Evolutionary conservation across 2,113 vertebrate species (phyloP).

Genomic region (Ageneiosus marmoratus): DNA sequence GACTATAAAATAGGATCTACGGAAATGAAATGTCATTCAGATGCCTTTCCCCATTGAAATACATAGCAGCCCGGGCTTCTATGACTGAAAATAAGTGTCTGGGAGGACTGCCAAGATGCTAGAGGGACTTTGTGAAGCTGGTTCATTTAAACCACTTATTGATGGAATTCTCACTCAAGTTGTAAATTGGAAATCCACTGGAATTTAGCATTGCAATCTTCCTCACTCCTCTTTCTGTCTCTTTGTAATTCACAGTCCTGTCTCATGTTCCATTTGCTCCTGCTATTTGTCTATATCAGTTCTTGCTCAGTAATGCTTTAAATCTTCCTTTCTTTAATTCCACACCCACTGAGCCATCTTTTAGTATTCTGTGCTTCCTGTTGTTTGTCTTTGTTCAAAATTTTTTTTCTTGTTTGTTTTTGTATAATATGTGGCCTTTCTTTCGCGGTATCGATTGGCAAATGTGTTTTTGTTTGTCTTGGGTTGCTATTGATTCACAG

Average conservation of each 20-base stretch:
- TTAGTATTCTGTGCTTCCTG: background rate
- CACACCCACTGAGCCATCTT: conserved; percentile 1
- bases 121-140: background rate
- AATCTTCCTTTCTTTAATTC: conserved; percentile 31
- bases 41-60: background rate
- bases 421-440: conserved; percentile 17
- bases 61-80: background rate
- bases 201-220: conserved; percentile 19
- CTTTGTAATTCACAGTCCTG: conserved; percentile 6
- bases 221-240: background rate
- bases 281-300: conserved; percentile 2
- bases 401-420: conserved; percentile 8
- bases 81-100: background rate
- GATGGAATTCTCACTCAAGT: conserved; percentile 30
- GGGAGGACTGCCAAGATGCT: background rate
- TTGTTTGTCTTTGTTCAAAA: conserved; percentile 18
- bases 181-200: conserved; percentile 6
- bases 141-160: conserved; percentile 44
- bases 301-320: conserved; percentile 5
- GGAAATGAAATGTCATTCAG: too few relatives aligned
- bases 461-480: conserved; percentile 49
- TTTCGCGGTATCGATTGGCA: conserved; percentile 43
- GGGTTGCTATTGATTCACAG: conserved; percentile 39
- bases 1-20: too few relatives aligned
- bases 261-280: conserved; percentile 14